A percentile compares a stretch with the other conserved stretches of the same genome.
These are phyloP conservation scores for Villa cingulata DNA, from an alignment of 2,888 invertebrate species.

Conservation along the genomic window DNA sequence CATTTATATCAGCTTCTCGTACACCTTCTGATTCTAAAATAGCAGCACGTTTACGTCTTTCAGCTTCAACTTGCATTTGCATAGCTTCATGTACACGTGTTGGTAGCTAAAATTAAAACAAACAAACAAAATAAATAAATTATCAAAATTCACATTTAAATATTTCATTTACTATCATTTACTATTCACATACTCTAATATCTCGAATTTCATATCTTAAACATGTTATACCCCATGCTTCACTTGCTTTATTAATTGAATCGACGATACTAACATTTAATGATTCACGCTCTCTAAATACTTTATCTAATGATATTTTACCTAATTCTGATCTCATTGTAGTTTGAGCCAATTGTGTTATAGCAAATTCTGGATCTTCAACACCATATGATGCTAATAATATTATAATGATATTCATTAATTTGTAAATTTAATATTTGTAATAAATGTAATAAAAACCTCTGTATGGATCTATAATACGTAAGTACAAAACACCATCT, in stretches of 20 bases:
- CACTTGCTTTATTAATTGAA: constrained; percentile 94
- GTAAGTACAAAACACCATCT: constrained; percentile 92
- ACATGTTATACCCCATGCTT: constrained; percentile 96
- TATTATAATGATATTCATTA: not conserved
- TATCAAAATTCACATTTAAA: not conserved
- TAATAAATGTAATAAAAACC: constrained; percentile 32
- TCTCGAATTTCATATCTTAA: constrained; percentile 87
- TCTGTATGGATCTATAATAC: constrained; percentile 86
- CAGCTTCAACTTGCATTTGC: constrained; percentile 99
- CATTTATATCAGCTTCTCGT: constrained; percentile 85
- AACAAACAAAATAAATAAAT: too few species aligned
- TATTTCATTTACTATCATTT: not conserved
- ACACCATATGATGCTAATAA: constrained; percentile 82
- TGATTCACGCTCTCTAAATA: constrained; percentile 91
- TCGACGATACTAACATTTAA: constrained; percentile 91
- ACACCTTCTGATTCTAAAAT: constrained; percentile 95
- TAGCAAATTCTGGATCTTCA: constrained; percentile 98
- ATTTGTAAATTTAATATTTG: not conserved
- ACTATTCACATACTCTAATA: constrained; percentile 24
- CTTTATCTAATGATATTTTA: constrained; percentile 91
- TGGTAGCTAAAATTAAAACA: constrained; percentile 55
- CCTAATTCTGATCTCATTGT: constrained; percentile 99
- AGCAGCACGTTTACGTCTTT: constrained; percentile 88
- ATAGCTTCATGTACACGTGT: constrained; percentile 92
- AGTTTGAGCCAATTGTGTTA: constrained; percentile 96